A percentile compares a stretch with the other conserved stretches of the same genome.
Conservation (phyloP, 2,113 vertebrate species). For the Malurus cyaneus region DNA sequence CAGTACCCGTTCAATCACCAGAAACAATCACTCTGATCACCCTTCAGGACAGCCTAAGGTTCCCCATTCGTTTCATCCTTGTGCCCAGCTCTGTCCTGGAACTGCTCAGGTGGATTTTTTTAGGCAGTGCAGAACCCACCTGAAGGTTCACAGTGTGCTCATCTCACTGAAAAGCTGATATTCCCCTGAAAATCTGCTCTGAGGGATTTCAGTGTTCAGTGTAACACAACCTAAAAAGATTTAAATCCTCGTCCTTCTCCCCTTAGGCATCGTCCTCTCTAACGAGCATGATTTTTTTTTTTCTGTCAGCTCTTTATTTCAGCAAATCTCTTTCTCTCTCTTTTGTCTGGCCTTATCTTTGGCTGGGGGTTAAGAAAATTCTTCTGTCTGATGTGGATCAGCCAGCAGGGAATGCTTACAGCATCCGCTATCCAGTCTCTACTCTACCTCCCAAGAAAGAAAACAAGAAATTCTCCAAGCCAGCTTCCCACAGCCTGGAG, state of each 20-base stretch:
- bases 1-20: not conserved
- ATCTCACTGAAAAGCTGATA: not conserved
- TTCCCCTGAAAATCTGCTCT: not conserved
- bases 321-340: not conserved
- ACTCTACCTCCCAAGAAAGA: constrained; percentile 63
- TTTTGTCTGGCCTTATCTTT: constrained; percentile 1
- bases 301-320: not conserved
- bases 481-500: constrained; percentile 50
- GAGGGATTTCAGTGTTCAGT: not conserved
- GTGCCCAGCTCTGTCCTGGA: not conserved
- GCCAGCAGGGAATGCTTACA: constrained; percentile 63
- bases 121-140: not conserved
- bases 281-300: not conserved
- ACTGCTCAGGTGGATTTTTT: not conserved
- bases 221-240: not conserved
- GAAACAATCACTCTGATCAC: not conserved
- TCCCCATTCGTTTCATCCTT: not conserved
- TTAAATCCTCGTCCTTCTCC: not conserved
- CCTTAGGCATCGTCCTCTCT: not conserved
- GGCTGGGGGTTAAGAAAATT: constrained; percentile 61
- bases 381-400: constrained; percentile 43
- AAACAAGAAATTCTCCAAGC: constrained; percentile 65
- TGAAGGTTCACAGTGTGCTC: not conserved
- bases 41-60: not conserved
- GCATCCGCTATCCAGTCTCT: constrained; percentile 28